Percentiles rank a stretch among this genome's conserved stretches.
These are phyloP conservation scores for Catharus minimus DNA, from an alignment of 2,113 vertebrate genomes.

Conservation along the genomic window DNA sequence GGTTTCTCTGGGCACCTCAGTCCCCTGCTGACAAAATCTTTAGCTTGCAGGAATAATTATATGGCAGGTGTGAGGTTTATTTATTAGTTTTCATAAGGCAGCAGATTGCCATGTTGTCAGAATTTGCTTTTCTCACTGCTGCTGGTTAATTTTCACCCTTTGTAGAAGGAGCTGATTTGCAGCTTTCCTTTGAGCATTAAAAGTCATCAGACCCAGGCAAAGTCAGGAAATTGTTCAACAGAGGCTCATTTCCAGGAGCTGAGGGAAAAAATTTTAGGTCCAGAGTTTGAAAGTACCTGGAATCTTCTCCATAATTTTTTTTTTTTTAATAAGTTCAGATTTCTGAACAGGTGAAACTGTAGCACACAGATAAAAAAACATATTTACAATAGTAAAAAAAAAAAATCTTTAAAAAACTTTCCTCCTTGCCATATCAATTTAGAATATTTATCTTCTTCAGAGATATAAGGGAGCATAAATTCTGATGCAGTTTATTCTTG, in stretches of 20 bases:
- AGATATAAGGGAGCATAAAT: not conserved
- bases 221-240: not conserved
- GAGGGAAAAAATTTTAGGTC: not conserved
- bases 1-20: not conserved
- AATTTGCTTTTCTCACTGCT: not conserved
- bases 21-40: not conserved
- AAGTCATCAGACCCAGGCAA: not conserved
- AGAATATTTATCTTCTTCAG: not conserved
- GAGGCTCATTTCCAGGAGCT: not conserved
- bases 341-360: not conserved
- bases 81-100: not conserved
- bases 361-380: not conserved
- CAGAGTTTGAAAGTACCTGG: not conserved
- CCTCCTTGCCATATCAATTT: not conserved
- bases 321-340: not conserved
- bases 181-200: not conserved
- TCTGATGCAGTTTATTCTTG: not conserved
- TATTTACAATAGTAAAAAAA: not conserved
- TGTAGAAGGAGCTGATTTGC: not conserved
- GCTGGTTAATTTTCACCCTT: conserved; percentile 8
- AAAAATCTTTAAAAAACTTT: not conserved
- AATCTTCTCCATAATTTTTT: not conserved
- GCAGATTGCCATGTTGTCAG: not conserved
- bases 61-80: not conserved
- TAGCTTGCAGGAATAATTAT: not conserved